These are phyloP conservation scores for Polymixis flavicincta DNA, from an alignment of 2,888 invertebrate genomes.

Conservation along the genomic window DNA sequence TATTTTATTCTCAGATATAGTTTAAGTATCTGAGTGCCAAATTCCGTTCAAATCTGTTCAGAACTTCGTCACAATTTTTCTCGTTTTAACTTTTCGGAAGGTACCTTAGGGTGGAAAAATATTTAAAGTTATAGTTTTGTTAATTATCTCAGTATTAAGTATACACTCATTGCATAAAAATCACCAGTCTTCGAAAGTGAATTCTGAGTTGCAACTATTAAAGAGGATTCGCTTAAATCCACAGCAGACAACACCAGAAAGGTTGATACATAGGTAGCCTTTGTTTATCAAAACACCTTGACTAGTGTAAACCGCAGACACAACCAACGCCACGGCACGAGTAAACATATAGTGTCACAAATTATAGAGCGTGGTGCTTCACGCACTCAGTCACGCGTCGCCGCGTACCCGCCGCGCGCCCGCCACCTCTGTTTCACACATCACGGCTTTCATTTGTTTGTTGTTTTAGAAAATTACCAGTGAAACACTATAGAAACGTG, in stretches of 20 bases:
- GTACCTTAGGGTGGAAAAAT: not conserved
- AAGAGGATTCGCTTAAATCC: not conserved
- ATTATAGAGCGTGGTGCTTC: slow-evolving; percentile 45
- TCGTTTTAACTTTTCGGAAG: no score
- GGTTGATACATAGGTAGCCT: not conserved
- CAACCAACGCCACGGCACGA: not conserved
- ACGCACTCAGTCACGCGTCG: slow-evolving; percentile 41
- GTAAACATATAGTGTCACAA: slow-evolving; percentile 46
- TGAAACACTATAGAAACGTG: not conserved
- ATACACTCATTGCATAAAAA: not conserved
- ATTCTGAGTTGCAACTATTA: not conserved
- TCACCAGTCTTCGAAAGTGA: not conserved
- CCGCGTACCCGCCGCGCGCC: slow-evolving; percentile 30
- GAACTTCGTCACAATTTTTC: no score
- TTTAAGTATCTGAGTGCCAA: no score
- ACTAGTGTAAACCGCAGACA: slow-evolving; percentile 7
- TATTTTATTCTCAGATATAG: not conserved
- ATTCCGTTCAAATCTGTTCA: not conserved
- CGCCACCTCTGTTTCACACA: slow-evolving; percentile 43
- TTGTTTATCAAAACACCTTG: slow-evolving; percentile 9
- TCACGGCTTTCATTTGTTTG: slow-evolving; percentile 42
- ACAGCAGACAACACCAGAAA: not conserved
- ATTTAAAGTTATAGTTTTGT: no score
- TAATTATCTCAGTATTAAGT: not conserved
- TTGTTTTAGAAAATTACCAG: slow-evolving; percentile 43